Conservation (phyloP, 2,888 invertebrate genomes). For the Oithona nana region DNA sequence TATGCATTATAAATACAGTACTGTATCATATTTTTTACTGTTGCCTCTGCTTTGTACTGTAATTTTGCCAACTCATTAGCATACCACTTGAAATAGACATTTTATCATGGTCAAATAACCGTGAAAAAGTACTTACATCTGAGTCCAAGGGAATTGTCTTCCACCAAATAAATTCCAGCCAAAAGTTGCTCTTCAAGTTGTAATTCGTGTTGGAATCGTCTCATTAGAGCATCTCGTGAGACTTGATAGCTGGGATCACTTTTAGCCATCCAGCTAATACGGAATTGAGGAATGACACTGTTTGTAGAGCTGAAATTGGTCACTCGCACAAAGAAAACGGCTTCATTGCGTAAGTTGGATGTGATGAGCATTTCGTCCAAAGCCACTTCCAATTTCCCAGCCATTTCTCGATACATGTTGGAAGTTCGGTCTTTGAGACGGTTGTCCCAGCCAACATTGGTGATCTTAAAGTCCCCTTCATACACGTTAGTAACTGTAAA, state of each 20-base stretch:
- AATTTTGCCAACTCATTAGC: too few relatives aligned
- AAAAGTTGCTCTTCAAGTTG: not conserved
- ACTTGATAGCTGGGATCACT: not conserved
- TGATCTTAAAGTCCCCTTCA: conserved; percentile 45
- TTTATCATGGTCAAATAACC: not conserved
- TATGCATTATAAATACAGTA: too few relatives aligned
- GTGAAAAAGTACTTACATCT: not conserved
- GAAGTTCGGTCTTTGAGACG: conserved; percentile 41
- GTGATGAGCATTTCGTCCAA: not conserved
- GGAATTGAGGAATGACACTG: not conserved
- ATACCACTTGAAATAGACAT: not conserved
- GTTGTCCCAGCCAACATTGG: conserved; percentile 42
- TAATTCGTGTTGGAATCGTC: not conserved
- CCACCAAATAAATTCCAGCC: not conserved
- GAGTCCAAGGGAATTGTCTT: not conserved
- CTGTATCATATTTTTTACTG: too few relatives aligned
- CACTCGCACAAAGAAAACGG: not conserved
- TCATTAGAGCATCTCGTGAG: not conserved
- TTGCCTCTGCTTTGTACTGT: too few relatives aligned
- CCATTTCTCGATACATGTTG: conserved; percentile 40
- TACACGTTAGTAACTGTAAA: conserved; percentile 43
- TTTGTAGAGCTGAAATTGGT: not conserved
- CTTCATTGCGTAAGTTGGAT: not conserved
- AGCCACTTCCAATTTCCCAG: conserved; percentile 38
- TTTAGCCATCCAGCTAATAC: not conserved